Percentiles rank a stretch among this genome's conserved stretches.
phyloP scores from a whole-genome alignment of 2,888 invertebrate genomes.

The Mesorhabditis sp. region DNA sequence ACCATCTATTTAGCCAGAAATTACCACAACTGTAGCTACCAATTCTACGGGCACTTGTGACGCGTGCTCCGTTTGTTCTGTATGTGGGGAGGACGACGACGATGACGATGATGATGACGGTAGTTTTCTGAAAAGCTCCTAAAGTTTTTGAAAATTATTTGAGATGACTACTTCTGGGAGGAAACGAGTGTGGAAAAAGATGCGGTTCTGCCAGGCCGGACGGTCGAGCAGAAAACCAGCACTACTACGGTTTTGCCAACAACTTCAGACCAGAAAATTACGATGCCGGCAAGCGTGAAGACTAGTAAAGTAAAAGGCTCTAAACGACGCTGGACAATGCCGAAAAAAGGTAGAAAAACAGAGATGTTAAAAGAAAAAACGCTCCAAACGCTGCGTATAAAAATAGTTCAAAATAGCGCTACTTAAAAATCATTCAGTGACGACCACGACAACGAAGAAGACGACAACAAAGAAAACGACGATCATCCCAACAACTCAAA shows the following conservation, averaged over 20 bases:
- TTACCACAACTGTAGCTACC: neutral
- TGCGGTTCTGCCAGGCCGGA: slow-evolving; percentile 6
- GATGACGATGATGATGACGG: slow-evolving; percentile 19
- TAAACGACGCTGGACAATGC: too few species aligned
- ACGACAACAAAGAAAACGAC: slow-evolving; percentile 9
- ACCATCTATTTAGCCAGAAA: too few species aligned
- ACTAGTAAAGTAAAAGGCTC: too few species aligned
- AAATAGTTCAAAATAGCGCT: too few species aligned
- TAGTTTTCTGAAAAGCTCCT: too few species aligned
- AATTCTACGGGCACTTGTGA: too few species aligned
- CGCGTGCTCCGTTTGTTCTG: slow-evolving; percentile 7
- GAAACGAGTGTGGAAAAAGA: slow-evolving; percentile 13
- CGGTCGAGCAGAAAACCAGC: slow-evolving; percentile 8
- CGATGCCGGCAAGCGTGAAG: slow-evolving; percentile 1
- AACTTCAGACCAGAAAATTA: slow-evolving; percentile 8
- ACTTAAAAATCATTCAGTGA: too few species aligned
- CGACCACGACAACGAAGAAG: neutral
- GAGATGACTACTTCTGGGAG: slow-evolving; percentile 11
- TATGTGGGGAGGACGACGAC: slow-evolving; percentile 14
- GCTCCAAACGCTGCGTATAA: too few species aligned
- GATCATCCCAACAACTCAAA: slow-evolving; percentile 4
- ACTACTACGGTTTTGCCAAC: slow-evolving; percentile 13
- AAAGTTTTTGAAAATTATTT: slow-evolving; percentile 11
- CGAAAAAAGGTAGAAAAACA: too few species aligned
- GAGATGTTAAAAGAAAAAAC: too few species aligned